These are phyloP conservation scores for Microtus pennsylvanicus DNA, from an alignment of 2,113 vertebrate genomes.

Conservation along the genomic window DNA sequence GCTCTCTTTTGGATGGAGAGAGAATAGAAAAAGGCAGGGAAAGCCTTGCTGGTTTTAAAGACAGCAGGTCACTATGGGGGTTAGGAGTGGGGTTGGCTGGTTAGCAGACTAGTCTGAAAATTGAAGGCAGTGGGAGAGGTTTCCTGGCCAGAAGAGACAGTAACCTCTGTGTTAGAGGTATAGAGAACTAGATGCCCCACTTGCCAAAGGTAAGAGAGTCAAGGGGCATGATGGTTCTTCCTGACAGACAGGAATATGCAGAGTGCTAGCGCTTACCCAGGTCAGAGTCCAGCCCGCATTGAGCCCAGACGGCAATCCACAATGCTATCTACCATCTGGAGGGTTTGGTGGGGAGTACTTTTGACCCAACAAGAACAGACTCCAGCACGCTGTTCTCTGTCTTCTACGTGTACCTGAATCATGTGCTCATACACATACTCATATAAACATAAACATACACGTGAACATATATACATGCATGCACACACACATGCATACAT, in stretches of 20 bases:
- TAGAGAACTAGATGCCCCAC: background rate
- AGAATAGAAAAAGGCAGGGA: background rate
- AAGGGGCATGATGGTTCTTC: background rate
- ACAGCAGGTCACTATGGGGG: background rate
- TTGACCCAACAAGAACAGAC: background rate
- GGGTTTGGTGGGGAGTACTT: no score
- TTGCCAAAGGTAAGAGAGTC: background rate
- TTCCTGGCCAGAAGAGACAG: background rate
- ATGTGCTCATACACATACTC: background rate
- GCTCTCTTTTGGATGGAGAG: background rate
- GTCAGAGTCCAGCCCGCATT: background rate
- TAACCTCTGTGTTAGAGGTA: background rate
- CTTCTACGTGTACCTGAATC: background rate
- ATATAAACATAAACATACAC: background rate
- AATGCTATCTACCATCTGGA: background rate
- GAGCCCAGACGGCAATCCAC: background rate
- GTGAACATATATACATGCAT: no score
- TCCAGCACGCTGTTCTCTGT: background rate
- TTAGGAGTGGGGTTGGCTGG: background rate
- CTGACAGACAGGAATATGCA: background rate
- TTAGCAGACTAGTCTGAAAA: background rate
- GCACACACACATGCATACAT: background rate
- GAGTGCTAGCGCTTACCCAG: background rate
- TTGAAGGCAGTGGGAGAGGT: background rate
- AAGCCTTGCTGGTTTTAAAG: background rate